Conservation (phyloP, 2,113 vertebrate species). For the Salvelinus alpinus region DNA sequence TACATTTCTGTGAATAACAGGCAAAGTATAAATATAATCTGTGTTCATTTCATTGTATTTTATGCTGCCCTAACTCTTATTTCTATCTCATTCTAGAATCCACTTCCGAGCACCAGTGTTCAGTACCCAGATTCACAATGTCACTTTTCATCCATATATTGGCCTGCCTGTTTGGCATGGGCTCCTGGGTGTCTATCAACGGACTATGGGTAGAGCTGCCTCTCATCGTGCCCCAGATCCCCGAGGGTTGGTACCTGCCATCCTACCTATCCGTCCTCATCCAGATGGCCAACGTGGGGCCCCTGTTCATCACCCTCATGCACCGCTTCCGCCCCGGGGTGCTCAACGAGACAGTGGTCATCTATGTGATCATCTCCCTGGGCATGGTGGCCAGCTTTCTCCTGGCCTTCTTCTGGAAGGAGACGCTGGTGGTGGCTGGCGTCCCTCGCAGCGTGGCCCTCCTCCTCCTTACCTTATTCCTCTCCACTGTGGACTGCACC, state of each 20-base stretch:
- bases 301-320: slow-evolving; percentile 75
- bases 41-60: too few relatives aligned
- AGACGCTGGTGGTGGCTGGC: slow-evolving; percentile 60
- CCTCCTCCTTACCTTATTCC: slow-evolving; percentile 75
- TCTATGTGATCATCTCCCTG: slow-evolving; percentile 71
- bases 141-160: slow-evolving; percentile 73
- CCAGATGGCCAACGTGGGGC: slow-evolving; percentile 82
- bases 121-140: slow-evolving; percentile 49
- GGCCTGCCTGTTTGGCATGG: slow-evolving; percentile 77
- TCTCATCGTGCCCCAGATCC: slow-evolving; percentile 74
- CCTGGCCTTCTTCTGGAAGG: slow-evolving; percentile 79
- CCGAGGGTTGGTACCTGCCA: slow-evolving; percentile 83
- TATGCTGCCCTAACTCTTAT: not conserved
- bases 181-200: slow-evolving; percentile 86
- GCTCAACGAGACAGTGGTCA: slow-evolving; percentile 64
- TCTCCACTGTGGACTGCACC: slow-evolving; percentile 81
- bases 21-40: not conserved
- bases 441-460: slow-evolving; percentile 69
- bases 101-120: not conserved
- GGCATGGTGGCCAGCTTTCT: slow-evolving; percentile 71
- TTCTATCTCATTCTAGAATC: not conserved
- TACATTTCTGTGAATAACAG: not conserved
- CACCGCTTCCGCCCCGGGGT: slow-evolving; percentile 70
- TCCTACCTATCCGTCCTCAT: slow-evolving; percentile 81
- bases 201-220: slow-evolving; percentile 85